These are phyloP conservation scores for Cryptocheilus praepositus DNA, from an alignment of 2,888 invertebrate genomes.

Conservation along the genomic window DNA sequence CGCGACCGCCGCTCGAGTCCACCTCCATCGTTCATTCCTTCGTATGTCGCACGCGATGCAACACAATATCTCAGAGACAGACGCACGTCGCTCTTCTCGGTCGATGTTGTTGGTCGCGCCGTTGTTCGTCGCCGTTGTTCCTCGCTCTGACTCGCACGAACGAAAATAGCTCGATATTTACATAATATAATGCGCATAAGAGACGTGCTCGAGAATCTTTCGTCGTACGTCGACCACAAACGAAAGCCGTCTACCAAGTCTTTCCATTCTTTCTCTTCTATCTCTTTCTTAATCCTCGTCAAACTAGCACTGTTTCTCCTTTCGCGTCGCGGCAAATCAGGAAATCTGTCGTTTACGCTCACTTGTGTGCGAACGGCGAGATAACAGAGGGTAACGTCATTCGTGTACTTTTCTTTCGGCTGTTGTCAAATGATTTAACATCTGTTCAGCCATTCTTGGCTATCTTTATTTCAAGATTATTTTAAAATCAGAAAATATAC, in stretches of 20 bases:
- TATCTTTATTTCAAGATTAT: no score
- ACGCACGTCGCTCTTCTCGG: constrained; percentile 8
- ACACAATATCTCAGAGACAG: constrained; percentile 30
- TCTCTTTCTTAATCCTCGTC: no score
- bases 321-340: neutral
- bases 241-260: neutral
- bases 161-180: constrained; percentile 54
- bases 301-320: no score
- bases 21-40: constrained; percentile 23
- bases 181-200: constrained; percentile 51
- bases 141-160: constrained; percentile 25
- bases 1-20: neutral
- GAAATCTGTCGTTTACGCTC: constrained; percentile 1
- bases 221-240: neutral
- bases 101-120: constrained; percentile 21
- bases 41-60: constrained; percentile 31
- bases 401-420: neutral
- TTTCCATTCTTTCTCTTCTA: no score
- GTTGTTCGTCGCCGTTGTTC: constrained; percentile 16
- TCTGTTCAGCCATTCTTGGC: no score
- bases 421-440: no score
- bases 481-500: neutral
- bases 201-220: constrained; percentile 24
- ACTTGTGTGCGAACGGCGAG: constrained; percentile 9
- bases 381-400: no score